Conservation (phyloP, 2,113 vertebrate genomes). For the Axis porcinus region DNA sequence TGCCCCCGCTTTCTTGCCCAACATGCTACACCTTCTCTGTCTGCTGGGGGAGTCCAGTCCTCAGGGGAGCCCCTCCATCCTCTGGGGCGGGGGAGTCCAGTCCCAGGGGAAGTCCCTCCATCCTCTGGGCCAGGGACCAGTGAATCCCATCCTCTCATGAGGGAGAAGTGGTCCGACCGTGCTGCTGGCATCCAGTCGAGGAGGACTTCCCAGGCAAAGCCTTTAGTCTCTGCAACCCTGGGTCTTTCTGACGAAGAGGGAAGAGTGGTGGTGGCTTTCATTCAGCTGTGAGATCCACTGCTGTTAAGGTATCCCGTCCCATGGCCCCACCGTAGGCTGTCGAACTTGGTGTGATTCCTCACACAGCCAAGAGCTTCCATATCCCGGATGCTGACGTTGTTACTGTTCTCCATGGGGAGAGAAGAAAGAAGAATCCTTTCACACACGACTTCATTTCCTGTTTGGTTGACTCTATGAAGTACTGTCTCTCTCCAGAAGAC, state of each 20-base stretch:
- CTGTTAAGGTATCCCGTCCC: not conserved
- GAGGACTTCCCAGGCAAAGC: not conserved
- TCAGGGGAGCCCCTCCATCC: too few species aligned
- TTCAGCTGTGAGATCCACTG: not conserved
- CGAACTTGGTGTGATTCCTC: not conserved
- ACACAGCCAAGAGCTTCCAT: not conserved
- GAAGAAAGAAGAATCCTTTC: slow-evolving; percentile 11
- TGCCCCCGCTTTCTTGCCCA: not conserved
- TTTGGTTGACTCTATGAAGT: not conserved
- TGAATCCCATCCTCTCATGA: not conserved
- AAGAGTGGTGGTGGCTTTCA: not conserved
- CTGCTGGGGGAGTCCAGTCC: not conserved
- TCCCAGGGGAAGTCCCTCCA: not conserved
- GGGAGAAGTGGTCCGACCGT: not conserved
- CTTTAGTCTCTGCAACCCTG: not conserved
- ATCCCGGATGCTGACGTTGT: not conserved
- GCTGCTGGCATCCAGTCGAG: not conserved
- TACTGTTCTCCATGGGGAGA: not conserved
- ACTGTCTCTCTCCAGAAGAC: not conserved
- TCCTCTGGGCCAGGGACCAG: not conserved
- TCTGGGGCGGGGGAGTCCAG: not conserved
- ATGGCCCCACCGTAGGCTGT: not conserved
- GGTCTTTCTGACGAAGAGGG: not conserved
- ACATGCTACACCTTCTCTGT: not conserved
- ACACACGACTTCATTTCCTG: slow-evolving; percentile 7